Percentiles rank a stretch among this genome's conserved stretches.
phyloP scores from a whole-genome alignment of 2,797 vertebrate species.

The Rhadinocentrus ornatus region DNA sequence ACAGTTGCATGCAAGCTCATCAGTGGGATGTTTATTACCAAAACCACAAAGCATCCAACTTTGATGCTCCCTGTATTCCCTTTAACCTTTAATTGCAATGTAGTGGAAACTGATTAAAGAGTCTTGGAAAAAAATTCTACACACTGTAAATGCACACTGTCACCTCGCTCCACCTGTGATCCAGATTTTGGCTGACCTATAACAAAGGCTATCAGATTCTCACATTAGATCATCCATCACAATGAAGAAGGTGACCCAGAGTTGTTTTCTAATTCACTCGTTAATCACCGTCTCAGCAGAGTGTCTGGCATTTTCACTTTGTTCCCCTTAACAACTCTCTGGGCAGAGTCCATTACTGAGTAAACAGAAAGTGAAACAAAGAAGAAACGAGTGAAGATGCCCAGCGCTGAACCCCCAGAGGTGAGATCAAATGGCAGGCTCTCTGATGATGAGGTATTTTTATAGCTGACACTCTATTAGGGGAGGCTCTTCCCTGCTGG shows the following conservation, averaged over 20 bases:
- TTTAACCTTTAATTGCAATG: conserved; percentile 45
- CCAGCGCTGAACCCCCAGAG: conserved; percentile 67
- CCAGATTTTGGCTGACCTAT: conserved; percentile 26
- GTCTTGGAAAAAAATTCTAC: conserved; percentile 12
- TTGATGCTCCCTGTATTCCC: conserved; percentile 14
- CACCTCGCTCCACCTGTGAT: conserved; percentile 19
- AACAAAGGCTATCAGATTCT: conserved; percentile 58
- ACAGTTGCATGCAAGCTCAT: conserved; percentile 54
- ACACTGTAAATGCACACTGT: background rate
- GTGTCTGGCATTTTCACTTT: conserved; percentile 64
- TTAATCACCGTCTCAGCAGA: conserved; percentile 73
- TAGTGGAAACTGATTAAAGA: conserved; percentile 23
- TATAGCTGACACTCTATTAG: conserved; percentile 76
- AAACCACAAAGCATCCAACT: conserved; percentile 19
- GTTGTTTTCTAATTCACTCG: conserved; percentile 75
- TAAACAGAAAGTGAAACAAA: conserved; percentile 73
- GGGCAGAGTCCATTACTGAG: conserved; percentile 79
- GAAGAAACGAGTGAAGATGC: conserved; percentile 75
- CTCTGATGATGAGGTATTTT: conserved; percentile 79
- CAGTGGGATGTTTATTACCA: conserved; percentile 38
- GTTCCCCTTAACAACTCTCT: conserved; percentile 69
- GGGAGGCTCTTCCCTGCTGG: conserved; percentile 76
- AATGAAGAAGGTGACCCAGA: conserved; percentile 74
- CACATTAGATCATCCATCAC: conserved; percentile 67
- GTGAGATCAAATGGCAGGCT: conserved; percentile 75